Evolutionary conservation across 53 echinoderm and acorn worm genomes (phyloP), one percentile per base, ranked within the genome.

Genomic region (Patiria pectinifera): DNA sequence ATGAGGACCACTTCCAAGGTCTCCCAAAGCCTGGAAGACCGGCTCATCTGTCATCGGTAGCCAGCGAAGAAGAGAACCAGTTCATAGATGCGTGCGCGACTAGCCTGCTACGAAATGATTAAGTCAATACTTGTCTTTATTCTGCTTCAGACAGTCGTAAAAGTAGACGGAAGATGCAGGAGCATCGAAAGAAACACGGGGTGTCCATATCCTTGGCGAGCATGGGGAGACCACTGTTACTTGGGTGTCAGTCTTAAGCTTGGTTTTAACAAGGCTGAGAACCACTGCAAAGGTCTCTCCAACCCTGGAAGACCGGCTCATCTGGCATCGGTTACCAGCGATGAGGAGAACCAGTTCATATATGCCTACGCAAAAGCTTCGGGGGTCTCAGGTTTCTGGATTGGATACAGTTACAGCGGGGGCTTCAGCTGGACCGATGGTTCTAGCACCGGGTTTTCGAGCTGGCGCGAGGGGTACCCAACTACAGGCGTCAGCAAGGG

Each of bases 241-340:
- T 16, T 59, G 10, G 48, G 74, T 76, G 60, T 87, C 74, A 24
- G 26, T 76, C 25, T 15, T 21, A 2, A 1, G 53, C 53, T 2
- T 53, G 2, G 2, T 53, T 53, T 53, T 53, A 0, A 53, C 53
- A 1, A 24, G 0, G 26, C 77, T 7, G 77, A 76, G 25, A 2
- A 24, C 25, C 21, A 76, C 75, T 87, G 87, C 87, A 6, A 23
- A 48, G 26, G 15, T 53, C 53, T n/a, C 9, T 87, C 87, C 11
- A 74, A 72, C 11, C 75, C 76, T 24, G 58, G 23, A 25, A 23
- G 59, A 87, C 72, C 87, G 22, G 49, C 53, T 87, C 74, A 75
- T 59, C 76, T 87, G 76, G 59, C 71, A 49, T 87, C 87, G 53
- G 87, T 87, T 48, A 72, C 71, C 48, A 87, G 75, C 59, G 49